Base-by-base conservation (phyloP, 2,888 invertebrate genomes). In the Chymomyza caudatula region DNA sequence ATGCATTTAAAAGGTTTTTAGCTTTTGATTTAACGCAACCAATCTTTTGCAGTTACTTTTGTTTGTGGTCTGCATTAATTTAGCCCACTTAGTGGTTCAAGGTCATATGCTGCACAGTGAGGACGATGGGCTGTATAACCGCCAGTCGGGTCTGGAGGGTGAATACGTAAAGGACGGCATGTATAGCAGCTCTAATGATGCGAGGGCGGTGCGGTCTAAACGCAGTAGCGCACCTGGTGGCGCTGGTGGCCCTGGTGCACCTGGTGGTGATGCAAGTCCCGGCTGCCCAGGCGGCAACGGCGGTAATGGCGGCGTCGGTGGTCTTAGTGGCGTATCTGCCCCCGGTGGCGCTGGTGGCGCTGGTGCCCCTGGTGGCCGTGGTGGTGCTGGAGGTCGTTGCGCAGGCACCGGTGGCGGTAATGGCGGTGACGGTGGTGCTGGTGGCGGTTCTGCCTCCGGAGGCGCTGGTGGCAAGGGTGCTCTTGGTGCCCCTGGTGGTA, bases 181-280 rank as follows among this genome's bases (percentile, higher is more conserved):
- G 71, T 11, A 56, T 37, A 59, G 69, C 5, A 71, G 73, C 1
- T 65, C 63, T 4, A 60, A 53, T 20, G 66, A 54, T 23, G 74
- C 66, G 73, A 58, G 13, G 87, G 85, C 0, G 63, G 70, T 23
- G 81, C 77, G 11, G 83, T 85, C 6, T 75, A 77, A 20, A 77
- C 74, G 87, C 13, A 74, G 75, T 11, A 29, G 75, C 8, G 68
- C 73, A 2, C n/a, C n/a, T n/a, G 88, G 84, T 4, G 87, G 73
- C 5, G 78, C 74, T 2, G 83, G 86, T 13, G 87, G 81, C 1
- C 66, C 49, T 13, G 86, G 88, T n/a, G 86, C 78, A 3, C 72
- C 65, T 0, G 82, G 78, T 0, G 78, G 74, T 3, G 71, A 23
- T 5, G 71, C 77, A 29, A 71, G 75, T 3, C 77, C 76, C 3